phyloP scores from a whole-genome alignment of 64 coral and sea anemone genomes.

The Anthopleura sola region DNA sequence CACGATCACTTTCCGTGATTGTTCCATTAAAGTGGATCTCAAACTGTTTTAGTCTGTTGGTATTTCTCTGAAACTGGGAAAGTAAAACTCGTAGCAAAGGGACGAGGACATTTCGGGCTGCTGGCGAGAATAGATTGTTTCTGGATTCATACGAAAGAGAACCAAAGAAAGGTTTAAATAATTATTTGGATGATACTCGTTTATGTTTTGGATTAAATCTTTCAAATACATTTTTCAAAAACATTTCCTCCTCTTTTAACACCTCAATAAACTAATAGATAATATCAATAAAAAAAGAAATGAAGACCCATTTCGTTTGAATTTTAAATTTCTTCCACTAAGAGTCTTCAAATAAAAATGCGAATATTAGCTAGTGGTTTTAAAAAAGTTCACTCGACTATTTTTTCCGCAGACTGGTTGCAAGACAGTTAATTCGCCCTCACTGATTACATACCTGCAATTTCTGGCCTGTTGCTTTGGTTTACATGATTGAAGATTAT shows the following conservation, averaged over 20 bases:
- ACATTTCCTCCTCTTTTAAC: neutral
- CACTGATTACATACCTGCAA: neutral
- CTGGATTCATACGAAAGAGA: neutral
- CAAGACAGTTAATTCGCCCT: neutral
- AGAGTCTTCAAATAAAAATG: too few species aligned
- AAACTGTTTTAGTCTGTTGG: slow-evolving; percentile 6
- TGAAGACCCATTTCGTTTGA: neutral
- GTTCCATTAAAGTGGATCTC: neutral
- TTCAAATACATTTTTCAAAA: neutral
- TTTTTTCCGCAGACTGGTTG: too few species aligned
- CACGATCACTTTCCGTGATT: slow-evolving; percentile 8
- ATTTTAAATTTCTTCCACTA: too few species aligned
- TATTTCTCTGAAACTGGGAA: slow-evolving; percentile 16
- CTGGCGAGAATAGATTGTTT: slow-evolving; percentile 32
- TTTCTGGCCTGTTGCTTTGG: neutral
- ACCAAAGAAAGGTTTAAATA: neutral
- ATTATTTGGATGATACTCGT: neutral
- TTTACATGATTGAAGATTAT: neutral
- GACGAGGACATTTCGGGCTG: slow-evolving; percentile 37
- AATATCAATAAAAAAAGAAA: neutral
- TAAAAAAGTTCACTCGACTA: too few species aligned
- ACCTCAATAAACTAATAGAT: neutral
- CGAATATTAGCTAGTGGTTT: too few species aligned
- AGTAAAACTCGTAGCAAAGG: slow-evolving; percentile 46
- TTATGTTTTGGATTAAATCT: neutral